Conservation (phyloP, 2,113 vertebrate species). For the Emberiza fucata region DNA sequence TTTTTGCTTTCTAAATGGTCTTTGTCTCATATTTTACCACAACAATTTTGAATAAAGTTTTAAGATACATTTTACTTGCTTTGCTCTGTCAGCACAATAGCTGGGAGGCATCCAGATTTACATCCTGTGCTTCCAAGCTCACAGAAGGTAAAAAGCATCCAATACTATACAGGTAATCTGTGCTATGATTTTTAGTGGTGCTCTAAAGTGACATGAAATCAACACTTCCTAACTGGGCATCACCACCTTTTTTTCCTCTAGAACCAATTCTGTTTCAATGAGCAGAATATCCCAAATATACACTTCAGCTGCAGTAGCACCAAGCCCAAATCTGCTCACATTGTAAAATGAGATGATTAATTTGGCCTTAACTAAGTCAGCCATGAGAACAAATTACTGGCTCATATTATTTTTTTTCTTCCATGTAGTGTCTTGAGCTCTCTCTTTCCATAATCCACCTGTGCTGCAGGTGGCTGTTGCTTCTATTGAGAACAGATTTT, state of each 20-base stretch:
- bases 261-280: background rate
- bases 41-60: background rate
- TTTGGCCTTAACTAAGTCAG: background rate
- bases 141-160: background rate
- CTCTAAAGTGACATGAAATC: background rate
- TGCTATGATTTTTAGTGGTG: background rate
- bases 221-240: background rate
- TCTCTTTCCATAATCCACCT: background rate
- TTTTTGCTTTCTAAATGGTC: background rate
- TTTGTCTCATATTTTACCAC: background rate
- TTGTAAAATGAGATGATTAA: background rate
- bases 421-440: background rate
- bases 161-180: background rate
- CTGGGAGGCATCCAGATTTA: background rate
- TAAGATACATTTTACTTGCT: background rate
- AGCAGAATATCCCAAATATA: background rate
- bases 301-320: background rate
- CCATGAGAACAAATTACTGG: background rate
- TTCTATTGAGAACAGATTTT: background rate
- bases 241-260: background rate
- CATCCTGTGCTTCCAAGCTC: background rate
- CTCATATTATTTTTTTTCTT: background rate
- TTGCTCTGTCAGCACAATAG: background rate
- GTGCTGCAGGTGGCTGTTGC: background rate
- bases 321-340: background rate